Percentiles rank a stretch among this genome's conserved stretches.
Evolutionary conservation across 2,888 invertebrate species (phyloP).

Genomic region (Calameuta filiformis): DNA sequence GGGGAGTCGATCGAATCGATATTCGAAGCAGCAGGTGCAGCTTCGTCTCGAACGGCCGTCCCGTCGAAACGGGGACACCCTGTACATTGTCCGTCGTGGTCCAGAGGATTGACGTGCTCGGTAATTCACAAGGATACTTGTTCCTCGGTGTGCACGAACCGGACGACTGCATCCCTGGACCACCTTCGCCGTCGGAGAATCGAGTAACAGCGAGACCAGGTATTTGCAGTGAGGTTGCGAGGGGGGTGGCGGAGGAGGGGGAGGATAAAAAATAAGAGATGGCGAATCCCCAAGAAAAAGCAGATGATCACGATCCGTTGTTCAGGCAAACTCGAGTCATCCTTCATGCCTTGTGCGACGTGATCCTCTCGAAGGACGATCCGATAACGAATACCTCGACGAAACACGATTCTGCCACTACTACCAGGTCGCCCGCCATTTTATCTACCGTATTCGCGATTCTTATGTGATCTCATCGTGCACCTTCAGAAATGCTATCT

Average conservation of each 20-base stretch:
- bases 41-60: too few species aligned
- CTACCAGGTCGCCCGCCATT: too few species aligned
- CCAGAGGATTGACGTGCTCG: constrained; percentile 31
- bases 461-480: too few species aligned
- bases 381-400: too few species aligned
- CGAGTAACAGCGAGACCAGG: constrained; percentile 9
- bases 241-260: background rate
- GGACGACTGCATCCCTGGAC: constrained; percentile 30
- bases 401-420: too few species aligned
- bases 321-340: background rate
- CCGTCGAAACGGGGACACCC: background rate
- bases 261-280: background rate
- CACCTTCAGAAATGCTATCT: too few species aligned
- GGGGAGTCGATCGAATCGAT: too few species aligned
- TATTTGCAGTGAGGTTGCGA: background rate
- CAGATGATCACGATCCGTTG: background rate
- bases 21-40: background rate
- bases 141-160: constrained; percentile 30
- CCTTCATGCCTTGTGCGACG: too few species aligned
- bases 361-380: too few species aligned
- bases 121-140: constrained; percentile 35
- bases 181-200: constrained; percentile 37
- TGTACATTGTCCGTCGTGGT: constrained; percentile 20
- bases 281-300: background rate
- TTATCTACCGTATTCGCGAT: too few species aligned